Percentiles rank a stretch among this genome's conserved stretches.
These are phyloP conservation scores for Melolontha melolontha DNA, from an alignment of 2,888 invertebrate genomes.

Conservation along the genomic window DNA sequence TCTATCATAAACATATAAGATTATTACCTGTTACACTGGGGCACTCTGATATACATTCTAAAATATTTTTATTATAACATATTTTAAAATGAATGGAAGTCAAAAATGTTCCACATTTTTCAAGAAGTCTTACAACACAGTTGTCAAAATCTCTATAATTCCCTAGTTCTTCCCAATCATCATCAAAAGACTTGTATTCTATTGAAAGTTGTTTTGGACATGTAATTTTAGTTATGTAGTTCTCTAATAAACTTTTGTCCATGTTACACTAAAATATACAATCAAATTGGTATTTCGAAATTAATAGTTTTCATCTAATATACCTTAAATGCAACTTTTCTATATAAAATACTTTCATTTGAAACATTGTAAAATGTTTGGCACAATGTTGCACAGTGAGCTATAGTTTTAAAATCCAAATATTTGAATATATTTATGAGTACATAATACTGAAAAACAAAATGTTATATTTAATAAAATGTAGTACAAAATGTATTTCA, in stretches of 20 bases:
- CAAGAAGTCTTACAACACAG: constrained; percentile 52
- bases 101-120: constrained; percentile 54
- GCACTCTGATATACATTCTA: constrained; percentile 53
- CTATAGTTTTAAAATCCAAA: constrained; percentile 55
- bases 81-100: constrained; percentile 53
- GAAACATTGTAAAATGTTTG: constrained; percentile 55
- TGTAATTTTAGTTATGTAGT: constrained; percentile 54
- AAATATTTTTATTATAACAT: constrained; percentile 53
- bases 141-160: constrained; percentile 54
- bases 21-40: constrained; percentile 54
- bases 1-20: background rate
- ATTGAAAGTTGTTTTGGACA: constrained; percentile 53
- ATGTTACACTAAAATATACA: constrained; percentile 52
- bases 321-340: constrained; percentile 55
- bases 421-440: constrained; percentile 54
- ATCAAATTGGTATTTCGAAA: background rate
- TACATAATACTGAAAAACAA: constrained; percentile 53
- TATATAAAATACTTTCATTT: constrained; percentile 54
- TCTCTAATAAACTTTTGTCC: constrained; percentile 54
- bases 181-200: constrained; percentile 53
- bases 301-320: constrained; percentile 10
- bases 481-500: background rate
- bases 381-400: constrained; percentile 54
- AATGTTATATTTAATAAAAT: constrained; percentile 2
- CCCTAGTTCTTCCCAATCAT: constrained; percentile 50